A percentile compares a stretch with the other conserved stretches of the same genome.
phyloP scores from a whole-genome alignment of 2,888 invertebrate genomes.

The Cantharis flavilabris region DNA sequence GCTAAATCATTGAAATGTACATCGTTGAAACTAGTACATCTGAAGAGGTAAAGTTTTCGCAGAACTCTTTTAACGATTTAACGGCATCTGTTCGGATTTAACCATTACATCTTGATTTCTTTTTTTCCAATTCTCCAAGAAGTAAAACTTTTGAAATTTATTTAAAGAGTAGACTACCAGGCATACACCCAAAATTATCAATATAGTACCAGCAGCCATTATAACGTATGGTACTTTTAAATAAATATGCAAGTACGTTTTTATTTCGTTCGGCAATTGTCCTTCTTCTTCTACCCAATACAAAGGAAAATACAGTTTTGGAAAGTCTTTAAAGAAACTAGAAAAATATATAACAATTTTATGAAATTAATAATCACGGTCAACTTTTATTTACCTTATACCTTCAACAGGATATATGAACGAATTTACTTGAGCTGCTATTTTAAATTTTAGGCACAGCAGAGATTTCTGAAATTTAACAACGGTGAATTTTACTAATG shows the following conservation, averaged over 20 bases:
- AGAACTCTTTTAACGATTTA: too few relatives aligned
- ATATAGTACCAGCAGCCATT: neutral
- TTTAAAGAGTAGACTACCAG: neutral
- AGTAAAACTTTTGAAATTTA: neutral
- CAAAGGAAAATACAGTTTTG: neutral
- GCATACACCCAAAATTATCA: neutral
- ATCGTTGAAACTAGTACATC: too few relatives aligned
- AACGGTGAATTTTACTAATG: too few relatives aligned
- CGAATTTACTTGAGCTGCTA: neutral
- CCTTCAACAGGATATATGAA: neutral
- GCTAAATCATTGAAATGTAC: too few relatives aligned
- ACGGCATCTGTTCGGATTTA: too few relatives aligned
- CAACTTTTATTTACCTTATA: neutral
- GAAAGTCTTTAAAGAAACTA: neutral
- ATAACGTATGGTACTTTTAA: neutral
- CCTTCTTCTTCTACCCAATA: neutral
- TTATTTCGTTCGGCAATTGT: neutral
- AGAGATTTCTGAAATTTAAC: neutral
- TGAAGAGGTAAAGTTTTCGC: too few relatives aligned
- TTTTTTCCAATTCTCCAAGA: neutral
- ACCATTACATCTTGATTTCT: neutral
- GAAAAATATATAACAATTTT: neutral
- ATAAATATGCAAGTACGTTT: neutral
- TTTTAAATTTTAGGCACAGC: neutral
- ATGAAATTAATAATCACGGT: too few relatives aligned